These are phyloP conservation scores for Xerus rutilus DNA, from an alignment of 2,797 vertebrate species.

Conservation along the genomic window DNA sequence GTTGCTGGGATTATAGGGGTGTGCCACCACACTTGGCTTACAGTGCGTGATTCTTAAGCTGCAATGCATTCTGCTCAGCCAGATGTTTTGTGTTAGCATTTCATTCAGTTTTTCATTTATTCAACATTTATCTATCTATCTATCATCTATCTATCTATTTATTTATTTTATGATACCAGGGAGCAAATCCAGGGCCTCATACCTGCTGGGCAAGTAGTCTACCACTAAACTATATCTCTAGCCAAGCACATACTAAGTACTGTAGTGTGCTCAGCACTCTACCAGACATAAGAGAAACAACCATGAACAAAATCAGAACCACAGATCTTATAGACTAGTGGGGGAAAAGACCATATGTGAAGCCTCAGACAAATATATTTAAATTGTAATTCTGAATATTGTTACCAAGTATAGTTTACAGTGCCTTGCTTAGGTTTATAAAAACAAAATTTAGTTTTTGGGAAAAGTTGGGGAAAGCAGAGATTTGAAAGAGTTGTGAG, in stretches of 20 bases:
- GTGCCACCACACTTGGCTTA: too few relatives aligned
- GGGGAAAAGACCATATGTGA: background rate
- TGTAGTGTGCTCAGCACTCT: background rate
- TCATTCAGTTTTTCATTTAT: conserved; percentile 8
- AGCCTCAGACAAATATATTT: background rate
- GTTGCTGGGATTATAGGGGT: too few relatives aligned
- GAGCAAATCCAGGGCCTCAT: too few relatives aligned
- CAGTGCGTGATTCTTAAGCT: background rate
- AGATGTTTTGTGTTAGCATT: background rate
- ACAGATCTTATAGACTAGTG: background rate
- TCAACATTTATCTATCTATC: background rate
- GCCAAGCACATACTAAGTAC: background rate
- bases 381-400: background rate
- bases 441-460: background rate
- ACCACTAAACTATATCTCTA: background rate
- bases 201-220: background rate
- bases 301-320: background rate
- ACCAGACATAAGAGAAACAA: background rate
- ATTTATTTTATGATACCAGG: too few relatives aligned
- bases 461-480: background rate
- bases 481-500: background rate
- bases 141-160: too few relatives aligned
- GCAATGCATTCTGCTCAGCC: background rate
- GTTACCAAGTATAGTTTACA: background rate
- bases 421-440: background rate